phyloP scores from a whole-genome alignment of 1,140 invertebrate species.

The Metaphire vulgaris region DNA sequence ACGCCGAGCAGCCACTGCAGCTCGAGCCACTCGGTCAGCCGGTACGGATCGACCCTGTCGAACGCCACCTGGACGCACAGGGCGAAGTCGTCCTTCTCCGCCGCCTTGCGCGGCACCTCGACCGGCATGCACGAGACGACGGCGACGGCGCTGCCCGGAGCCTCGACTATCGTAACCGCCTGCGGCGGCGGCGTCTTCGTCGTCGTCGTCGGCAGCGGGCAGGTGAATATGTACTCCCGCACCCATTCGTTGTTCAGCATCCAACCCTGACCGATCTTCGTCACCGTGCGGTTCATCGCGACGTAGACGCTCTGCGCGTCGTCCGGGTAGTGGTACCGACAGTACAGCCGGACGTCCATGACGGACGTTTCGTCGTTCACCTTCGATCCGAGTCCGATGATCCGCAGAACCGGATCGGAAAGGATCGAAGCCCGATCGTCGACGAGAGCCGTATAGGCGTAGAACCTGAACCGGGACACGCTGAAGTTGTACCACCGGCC shows the following conservation, averaged over 20 bases:
- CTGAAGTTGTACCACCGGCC: constrained; percentile 19
- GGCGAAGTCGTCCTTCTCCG: not conserved
- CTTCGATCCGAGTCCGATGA: constrained; percentile 1
- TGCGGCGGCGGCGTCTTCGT: not conserved
- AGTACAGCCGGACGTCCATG: not conserved
- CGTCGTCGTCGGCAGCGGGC: not conserved
- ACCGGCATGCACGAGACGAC: constrained; percentile 17
- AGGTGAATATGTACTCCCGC: constrained; percentile 14
- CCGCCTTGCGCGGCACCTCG: constrained; percentile 1
- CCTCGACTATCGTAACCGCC: not conserved
- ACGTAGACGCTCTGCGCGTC: not conserved
- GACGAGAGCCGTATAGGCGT: constrained; percentile 16
- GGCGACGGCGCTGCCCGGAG: constrained; percentile 8
- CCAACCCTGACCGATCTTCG: constrained; percentile 12
- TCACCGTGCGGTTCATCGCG: not conserved
- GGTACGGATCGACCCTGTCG: constrained; percentile 5
- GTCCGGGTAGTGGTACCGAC: not conserved
- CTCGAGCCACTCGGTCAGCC: constrained; percentile 27
- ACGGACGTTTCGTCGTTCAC: not conserved
- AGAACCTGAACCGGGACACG: not conserved
- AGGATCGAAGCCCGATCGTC: constrained; percentile 12
- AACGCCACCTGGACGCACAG: constrained; percentile 22
- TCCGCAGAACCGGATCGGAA: not conserved
- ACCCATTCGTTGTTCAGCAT: constrained; percentile 3
- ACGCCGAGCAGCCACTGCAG: constrained; percentile 25